phyloP scores from a whole-genome alignment of 2,797 vertebrate genomes.

The Poecilia wingei region DNA sequence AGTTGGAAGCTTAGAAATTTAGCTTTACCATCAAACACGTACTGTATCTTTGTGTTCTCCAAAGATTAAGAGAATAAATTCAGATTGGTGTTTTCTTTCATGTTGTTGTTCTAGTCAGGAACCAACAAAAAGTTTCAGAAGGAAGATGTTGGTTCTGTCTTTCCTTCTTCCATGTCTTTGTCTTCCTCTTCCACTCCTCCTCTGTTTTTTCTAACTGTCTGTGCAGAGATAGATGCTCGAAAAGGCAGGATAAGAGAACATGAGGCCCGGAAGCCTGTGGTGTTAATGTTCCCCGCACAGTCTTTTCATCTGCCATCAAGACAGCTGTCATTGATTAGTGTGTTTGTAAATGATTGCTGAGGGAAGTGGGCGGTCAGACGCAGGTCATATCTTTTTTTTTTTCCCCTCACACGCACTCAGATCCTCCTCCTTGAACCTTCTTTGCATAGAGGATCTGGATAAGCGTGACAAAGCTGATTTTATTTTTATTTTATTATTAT shows the following conservation, averaged over 20 bases:
- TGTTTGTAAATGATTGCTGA: conserved; percentile 71
- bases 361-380: conserved; percentile 75
- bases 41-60: neutral
- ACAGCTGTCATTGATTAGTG: conserved; percentile 79
- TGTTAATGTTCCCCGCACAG: conserved; percentile 67
- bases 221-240: conserved; percentile 56
- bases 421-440: neutral
- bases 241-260: conserved; percentile 58
- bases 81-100: neutral
- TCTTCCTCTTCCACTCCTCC: conserved; percentile 26
- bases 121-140: conserved; percentile 13
- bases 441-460: neutral
- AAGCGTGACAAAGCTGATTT: neutral
- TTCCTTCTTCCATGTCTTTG: conserved; percentile 21
- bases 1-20: neutral
- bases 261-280: conserved; percentile 71
- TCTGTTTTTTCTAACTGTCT: conserved; percentile 47
- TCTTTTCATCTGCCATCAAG: conserved; percentile 74
- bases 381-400: conserved; percentile 58
- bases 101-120: conserved; percentile 6
- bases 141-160: neutral
- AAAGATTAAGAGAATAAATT: neutral
- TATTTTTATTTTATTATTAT: conserved; percentile 13
- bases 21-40: neutral
- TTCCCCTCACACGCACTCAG: conserved; percentile 2